These are phyloP conservation scores for Rhodeus uyekii DNA, from an alignment of 2,797 vertebrate genomes.

Conservation along the genomic window DNA sequence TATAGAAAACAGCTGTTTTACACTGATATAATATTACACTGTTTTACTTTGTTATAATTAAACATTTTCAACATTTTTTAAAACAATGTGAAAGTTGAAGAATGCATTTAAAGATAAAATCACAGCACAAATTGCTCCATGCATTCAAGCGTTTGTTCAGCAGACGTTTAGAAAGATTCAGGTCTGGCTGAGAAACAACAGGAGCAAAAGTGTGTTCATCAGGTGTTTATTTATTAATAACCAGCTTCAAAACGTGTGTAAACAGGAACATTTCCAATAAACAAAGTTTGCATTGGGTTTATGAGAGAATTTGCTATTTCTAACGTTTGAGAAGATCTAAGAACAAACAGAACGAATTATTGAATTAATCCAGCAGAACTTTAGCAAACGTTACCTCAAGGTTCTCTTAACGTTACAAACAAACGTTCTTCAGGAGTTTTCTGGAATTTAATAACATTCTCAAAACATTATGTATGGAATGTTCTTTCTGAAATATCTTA, in stretches of 20 bases:
- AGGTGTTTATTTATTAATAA: background rate
- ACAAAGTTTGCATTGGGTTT: no score
- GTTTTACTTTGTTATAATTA: no score
- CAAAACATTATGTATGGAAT: no score
- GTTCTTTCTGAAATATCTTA: background rate
- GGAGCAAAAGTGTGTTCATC: background rate
- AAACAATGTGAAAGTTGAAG: background rate
- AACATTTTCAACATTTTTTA: background rate
- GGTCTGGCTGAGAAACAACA: background rate
- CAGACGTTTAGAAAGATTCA: background rate
- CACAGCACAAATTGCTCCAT: no score
- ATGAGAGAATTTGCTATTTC: background rate
- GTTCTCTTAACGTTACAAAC: background rate
- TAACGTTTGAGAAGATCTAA: background rate
- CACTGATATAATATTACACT: background rate
- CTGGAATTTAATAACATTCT: no score
- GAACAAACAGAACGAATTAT: background rate
- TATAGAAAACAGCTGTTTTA: background rate
- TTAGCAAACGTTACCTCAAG: background rate
- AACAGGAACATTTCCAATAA: background rate
- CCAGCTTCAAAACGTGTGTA: accelerated
- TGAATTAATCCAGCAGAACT: no score
- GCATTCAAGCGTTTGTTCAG: no score
- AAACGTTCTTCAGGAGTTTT: background rate
- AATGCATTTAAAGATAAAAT: background rate